Evolutionary conservation across 1,140 invertebrate species (phyloP), one percentile per base, ranked within the genome.

Genomic region (Pissodes strobi): DNA sequence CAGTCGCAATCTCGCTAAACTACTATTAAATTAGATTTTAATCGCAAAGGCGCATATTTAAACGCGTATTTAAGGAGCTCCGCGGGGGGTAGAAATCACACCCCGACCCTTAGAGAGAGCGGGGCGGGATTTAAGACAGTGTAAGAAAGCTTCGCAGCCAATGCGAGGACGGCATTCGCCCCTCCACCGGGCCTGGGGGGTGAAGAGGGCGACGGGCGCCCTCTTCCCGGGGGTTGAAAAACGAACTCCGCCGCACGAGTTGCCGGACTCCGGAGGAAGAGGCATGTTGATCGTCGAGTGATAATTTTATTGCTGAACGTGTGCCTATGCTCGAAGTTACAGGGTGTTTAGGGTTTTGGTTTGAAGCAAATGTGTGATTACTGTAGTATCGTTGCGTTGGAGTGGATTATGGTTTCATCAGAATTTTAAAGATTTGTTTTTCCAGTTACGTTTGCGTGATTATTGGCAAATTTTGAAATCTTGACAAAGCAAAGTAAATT

Each of bases 1-100:
- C 55, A 64, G 61, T 69, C 64, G 64, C 60, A 69, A 69, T 66
- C 68, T 64, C 51, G 49, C 64, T 69, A 63, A 69, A 69, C 64
- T 57, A 46, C 48, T 51, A 66, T 66, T 66, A 69, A 66, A 69
- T 69, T 66, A 66, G 68, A 69, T 69, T 65, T 66, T 69, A 69
- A 69, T 69, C 68, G 64, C 55, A 59, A 66, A 66, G 49, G 64
- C 56, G 59, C 59, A 52, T 59, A 69, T 69, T 66, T 63, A 69
- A 66, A 69, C 67, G 67, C 62, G 58, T 53, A 60, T 69, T 69
- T 69, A 66, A 69, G 67, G 52, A 65, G 58, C 57, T 52, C 41
- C 27, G 4, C 3, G 41, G 38, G 38, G 37, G 25, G 22, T 37
- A 15, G 9, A 15, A 13, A 15, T 45, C 9, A 17, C 61, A 23